Conservation (phyloP, 2,888 invertebrate genomes). For the Oithona nana region DNA sequence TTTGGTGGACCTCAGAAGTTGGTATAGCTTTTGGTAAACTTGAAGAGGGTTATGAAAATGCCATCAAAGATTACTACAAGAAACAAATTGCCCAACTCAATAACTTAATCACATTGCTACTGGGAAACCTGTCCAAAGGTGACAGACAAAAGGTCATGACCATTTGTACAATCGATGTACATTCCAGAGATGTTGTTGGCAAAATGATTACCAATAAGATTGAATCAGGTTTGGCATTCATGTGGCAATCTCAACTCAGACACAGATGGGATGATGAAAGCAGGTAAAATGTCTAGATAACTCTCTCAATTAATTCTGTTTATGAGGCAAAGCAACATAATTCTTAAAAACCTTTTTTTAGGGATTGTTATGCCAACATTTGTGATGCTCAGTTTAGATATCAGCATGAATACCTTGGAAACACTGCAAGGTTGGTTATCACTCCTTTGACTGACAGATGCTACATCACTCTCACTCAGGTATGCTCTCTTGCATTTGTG, state of each 20-base stretch:
- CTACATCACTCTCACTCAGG: constrained; percentile 83
- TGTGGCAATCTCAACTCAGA: constrained; percentile 75
- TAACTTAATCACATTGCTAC: constrained; percentile 62
- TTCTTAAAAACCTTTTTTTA: not conserved
- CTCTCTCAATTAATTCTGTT: no score
- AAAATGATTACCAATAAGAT: constrained; percentile 81
- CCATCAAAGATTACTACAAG: constrained; percentile 81
- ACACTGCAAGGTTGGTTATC: constrained; percentile 82
- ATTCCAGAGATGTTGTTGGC: constrained; percentile 74
- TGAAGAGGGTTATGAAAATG: constrained; percentile 90
- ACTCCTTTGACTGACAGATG: constrained; percentile 86
- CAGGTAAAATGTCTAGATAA: no score
- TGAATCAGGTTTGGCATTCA: constrained; percentile 70
- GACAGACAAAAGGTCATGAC: constrained; percentile 97
- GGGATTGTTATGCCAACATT: constrained; percentile 90
- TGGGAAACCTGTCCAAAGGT: constrained; percentile 69
- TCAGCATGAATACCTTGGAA: constrained; percentile 85
- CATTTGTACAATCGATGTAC: constrained; percentile 91
- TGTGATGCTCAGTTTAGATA: constrained; percentile 90
- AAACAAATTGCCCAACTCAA: constrained; percentile 80
- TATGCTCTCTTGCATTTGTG: constrained; percentile 23
- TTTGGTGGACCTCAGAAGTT: constrained; percentile 88
- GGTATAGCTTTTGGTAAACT: constrained; percentile 68
- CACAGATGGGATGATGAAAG: constrained; percentile 76
- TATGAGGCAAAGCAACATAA: not conserved